Conservation (phyloP, 2,113 vertebrate species). For the Paracanthobrama guichenoti region DNA sequence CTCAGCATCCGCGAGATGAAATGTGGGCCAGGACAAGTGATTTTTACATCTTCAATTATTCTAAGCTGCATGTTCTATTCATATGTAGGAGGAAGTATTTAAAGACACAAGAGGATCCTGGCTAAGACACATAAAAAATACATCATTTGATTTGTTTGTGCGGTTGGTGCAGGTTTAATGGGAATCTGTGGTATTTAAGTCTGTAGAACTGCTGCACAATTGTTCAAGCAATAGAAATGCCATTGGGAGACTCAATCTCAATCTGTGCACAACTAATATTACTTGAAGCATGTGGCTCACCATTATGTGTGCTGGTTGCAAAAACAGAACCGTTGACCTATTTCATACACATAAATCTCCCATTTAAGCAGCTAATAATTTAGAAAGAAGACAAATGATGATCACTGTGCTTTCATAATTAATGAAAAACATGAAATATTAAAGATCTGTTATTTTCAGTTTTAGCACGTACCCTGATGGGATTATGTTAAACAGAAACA, state of each 20-base stretch:
- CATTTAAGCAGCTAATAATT: not conserved
- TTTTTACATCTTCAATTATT: conserved; percentile 33
- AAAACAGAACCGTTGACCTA: not conserved
- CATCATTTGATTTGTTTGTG: not conserved
- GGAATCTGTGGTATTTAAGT: not conserved
- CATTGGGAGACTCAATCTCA: not conserved
- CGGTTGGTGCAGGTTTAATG: conserved; percentile 1
- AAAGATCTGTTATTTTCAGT: conserved; percentile 42
- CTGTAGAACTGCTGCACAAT: not conserved
- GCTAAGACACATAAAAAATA: not conserved
- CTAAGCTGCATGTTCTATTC: conserved; percentile 21
- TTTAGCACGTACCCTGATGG: not conserved
- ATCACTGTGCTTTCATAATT: conserved; percentile 19
- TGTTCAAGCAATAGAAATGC: not conserved
- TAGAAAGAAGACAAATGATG: conserved; percentile 31
- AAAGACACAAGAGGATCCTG: not conserved
- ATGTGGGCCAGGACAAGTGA: conserved; percentile 30
- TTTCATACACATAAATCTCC: not conserved
- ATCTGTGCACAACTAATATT: not conserved
- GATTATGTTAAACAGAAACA: conserved; percentile 35
- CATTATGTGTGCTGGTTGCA: not conserved
- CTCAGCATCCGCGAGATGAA: conserved; percentile 6
- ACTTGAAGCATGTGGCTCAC: not conserved
- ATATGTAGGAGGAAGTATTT: conserved; percentile 7
- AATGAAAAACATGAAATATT: conserved; percentile 29